Conservation (phyloP, 2,113 vertebrate genomes). For the Scopus umbretta region DNA sequence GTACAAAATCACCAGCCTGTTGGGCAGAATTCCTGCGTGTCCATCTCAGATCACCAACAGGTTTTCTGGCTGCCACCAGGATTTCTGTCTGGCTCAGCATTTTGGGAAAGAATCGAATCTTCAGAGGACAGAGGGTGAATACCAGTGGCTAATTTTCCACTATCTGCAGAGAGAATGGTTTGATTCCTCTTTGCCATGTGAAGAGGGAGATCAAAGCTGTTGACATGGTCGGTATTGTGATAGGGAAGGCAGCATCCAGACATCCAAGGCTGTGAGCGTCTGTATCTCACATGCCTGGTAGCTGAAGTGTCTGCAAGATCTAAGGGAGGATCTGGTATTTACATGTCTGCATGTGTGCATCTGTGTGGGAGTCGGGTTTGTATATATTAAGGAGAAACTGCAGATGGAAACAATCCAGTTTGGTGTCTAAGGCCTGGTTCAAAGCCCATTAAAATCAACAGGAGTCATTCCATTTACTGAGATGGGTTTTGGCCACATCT, state of each 20-base stretch:
- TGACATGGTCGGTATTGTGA: fast-evolving
- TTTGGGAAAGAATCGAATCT: background rate
- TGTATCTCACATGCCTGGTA: background rate
- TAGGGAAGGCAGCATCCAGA: background rate
- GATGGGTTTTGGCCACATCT: background rate
- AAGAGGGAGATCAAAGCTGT: background rate
- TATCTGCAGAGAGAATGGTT: background rate
- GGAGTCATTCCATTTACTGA: background rate
- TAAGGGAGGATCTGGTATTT: background rate
- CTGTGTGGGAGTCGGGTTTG: slow-evolving; percentile 1
- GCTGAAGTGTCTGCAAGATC: background rate
- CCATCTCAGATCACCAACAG: background rate
- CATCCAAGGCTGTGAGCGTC: background rate
- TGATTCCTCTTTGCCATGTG: background rate
- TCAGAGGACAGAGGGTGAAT: background rate
- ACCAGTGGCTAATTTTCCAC: background rate
- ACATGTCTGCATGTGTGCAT: fast-evolving
- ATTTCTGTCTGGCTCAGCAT: background rate
- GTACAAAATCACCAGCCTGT: background rate
- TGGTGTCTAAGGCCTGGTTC: background rate
- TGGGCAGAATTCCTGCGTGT: background rate
- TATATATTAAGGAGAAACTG: background rate
- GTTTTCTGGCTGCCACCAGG: background rate
- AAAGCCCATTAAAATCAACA: background rate
- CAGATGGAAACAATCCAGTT: background rate